Conservation (phyloP, 2,797 vertebrate genomes). For the Parotocinclus haroldoi region DNA sequence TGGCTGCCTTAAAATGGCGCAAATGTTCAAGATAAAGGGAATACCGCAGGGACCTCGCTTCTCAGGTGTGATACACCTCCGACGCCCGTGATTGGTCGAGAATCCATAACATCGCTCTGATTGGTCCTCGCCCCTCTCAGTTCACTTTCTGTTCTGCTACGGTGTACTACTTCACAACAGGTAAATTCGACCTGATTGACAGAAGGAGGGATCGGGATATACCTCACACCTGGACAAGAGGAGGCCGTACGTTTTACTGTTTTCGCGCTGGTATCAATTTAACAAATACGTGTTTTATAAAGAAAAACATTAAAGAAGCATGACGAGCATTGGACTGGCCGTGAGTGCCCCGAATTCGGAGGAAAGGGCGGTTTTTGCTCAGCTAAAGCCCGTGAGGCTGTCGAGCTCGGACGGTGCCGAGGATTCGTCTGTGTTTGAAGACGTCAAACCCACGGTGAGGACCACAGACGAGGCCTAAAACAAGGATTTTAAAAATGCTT, state of each 20-base stretch:
- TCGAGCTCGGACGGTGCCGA: slow-evolving; percentile 72
- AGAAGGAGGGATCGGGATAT: slow-evolving; percentile 64
- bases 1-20: slow-evolving; percentile 8
- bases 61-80: slow-evolving; percentile 60
- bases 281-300: background rate
- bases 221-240: slow-evolving; percentile 47
- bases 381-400: slow-evolving; percentile 83
- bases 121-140: slow-evolving; percentile 50
- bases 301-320: slow-evolving; percentile 46
- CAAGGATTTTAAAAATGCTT: no score
- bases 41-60: slow-evolving; percentile 13
- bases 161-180: slow-evolving; percentile 73
- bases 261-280: slow-evolving; percentile 16
- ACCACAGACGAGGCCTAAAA: background rate
- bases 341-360: slow-evolving; percentile 70
- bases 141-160: slow-evolving; percentile 29
- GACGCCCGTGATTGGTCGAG: slow-evolving; percentile 54
- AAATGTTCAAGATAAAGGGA: slow-evolving; percentile 2
- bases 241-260: slow-evolving; percentile 1
- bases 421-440: slow-evolving; percentile 83
- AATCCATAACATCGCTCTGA: slow-evolving; percentile 22
- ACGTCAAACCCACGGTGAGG: slow-evolving; percentile 79
- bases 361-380: slow-evolving; percentile 78
- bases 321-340: slow-evolving; percentile 78
- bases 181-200: slow-evolving; percentile 68